A percentile compares a stretch with the other conserved stretches of the same genome.
phyloP scores from a whole-genome alignment of 2,888 invertebrate species.

The Ophioninae sp. region DNA sequence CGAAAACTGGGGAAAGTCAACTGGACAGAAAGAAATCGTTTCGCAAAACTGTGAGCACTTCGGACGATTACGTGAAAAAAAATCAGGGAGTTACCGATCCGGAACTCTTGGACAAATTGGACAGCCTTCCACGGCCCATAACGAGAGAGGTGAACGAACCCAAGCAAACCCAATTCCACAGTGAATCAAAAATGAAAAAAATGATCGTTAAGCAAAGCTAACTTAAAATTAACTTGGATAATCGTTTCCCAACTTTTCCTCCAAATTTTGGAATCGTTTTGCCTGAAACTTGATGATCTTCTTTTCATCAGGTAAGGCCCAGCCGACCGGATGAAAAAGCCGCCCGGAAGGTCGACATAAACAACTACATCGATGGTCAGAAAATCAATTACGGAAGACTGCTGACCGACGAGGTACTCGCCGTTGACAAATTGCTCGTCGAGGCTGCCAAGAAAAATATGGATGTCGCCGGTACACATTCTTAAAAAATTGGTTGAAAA shows the following conservation, averaged over 20 bases:
- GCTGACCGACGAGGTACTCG: constrained; percentile 92
- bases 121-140: constrained; percentile 83
- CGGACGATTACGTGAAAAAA: constrained; percentile 82
- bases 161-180: no score
- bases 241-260: no score
- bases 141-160: constrained; percentile 74
- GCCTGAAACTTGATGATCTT: background rate
- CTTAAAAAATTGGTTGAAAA: background rate
- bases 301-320: constrained; percentile 72
- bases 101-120: constrained; percentile 85
- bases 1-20: constrained; percentile 66
- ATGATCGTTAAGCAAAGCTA: no score
- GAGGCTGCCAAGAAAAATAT: constrained; percentile 90
- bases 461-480: constrained; percentile 83
- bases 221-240: no score
- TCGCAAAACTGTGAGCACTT: constrained; percentile 85
- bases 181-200: no score
- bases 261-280: background rate
- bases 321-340: constrained; percentile 69
- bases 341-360: constrained; percentile 73
- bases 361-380: constrained; percentile 88
- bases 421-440: constrained; percentile 91
- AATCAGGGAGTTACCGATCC: constrained; percentile 86
- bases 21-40: constrained; percentile 86
- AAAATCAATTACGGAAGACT: constrained; percentile 91